phyloP scores from a whole-genome alignment of 2,888 invertebrate species.

The Euplagia quadripunctaria region DNA sequence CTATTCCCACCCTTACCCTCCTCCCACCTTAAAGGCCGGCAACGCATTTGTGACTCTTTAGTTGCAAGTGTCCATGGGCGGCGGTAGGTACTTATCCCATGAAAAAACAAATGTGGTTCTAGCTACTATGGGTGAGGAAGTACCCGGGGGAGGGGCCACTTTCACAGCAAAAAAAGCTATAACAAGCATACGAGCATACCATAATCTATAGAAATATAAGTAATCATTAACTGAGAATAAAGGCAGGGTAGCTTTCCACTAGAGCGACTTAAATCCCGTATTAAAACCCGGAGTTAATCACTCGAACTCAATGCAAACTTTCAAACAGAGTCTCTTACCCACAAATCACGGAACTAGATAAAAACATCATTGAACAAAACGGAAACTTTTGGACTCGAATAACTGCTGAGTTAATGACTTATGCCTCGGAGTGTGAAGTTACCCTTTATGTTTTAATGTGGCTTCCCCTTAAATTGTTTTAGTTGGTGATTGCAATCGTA shows the following conservation, averaged over 20 bases:
- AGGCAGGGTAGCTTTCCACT: conserved; percentile 19
- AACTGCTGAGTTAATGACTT: conserved; percentile 58
- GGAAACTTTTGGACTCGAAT: conserved; percentile 52
- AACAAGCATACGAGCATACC: too few relatives aligned
- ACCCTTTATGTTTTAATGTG: conserved; percentile 47
- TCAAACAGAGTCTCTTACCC: conserved; percentile 46
- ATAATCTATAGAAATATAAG: not conserved
- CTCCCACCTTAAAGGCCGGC: too few relatives aligned
- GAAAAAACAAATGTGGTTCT: too few relatives aligned
- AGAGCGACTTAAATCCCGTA: conserved; percentile 20
- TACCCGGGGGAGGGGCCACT: too few relatives aligned
- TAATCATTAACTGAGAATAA: conserved; percentile 17
- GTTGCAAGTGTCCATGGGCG: too few relatives aligned
- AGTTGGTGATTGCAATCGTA: conserved; percentile 24
- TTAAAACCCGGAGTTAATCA: conserved; percentile 46
- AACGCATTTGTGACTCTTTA: too few relatives aligned
- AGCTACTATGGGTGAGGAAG: too few relatives aligned
- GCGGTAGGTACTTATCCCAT: too few relatives aligned
- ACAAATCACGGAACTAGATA: conserved; percentile 59
- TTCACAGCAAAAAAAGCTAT: too few relatives aligned
- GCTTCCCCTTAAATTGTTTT: conserved; percentile 41
- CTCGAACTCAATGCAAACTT: conserved; percentile 40
- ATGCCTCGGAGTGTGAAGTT: conserved; percentile 50
- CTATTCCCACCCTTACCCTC: too few relatives aligned
- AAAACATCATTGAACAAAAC: conserved; percentile 56